Evolutionary conservation across 2,888 invertebrate species (phyloP).

Genomic region (Caenorhabditis japonica): DNA sequence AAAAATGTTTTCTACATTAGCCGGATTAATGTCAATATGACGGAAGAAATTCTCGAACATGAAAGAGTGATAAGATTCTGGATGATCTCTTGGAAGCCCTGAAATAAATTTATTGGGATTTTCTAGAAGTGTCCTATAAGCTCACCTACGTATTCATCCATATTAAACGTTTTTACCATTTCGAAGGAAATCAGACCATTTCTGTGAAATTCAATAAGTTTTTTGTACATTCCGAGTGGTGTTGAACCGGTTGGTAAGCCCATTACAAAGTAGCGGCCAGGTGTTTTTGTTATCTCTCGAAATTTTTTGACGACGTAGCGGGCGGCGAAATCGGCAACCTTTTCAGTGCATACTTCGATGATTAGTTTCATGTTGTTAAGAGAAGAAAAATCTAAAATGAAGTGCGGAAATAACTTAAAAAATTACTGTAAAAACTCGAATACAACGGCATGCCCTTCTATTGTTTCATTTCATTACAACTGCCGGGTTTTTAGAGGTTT

Average conservation of each 20-base stretch:
- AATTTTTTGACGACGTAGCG: conserved; percentile 88
- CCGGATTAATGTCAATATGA: conserved; percentile 93
- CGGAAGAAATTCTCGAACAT: conserved; percentile 99
- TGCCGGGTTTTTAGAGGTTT: too few species aligned
- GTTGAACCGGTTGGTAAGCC: conserved; percentile 98
- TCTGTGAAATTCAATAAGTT: conserved; percentile 90
- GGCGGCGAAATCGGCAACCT: conserved; percentile 95
- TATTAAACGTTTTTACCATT: conserved; percentile 98
- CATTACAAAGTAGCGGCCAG: conserved; percentile 90
- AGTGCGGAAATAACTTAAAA: too few species aligned
- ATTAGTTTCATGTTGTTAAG: conserved; percentile 90
- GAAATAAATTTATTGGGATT: conserved; percentile 63
- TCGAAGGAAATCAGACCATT: conserved; percentile 92
- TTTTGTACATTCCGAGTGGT: conserved; percentile 94
- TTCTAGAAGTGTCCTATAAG: conserved; percentile 1
- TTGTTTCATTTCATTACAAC: too few species aligned
- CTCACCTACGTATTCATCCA: conserved; percentile 97
- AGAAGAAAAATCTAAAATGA: too few species aligned
- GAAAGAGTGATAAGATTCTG: conserved; percentile 96
- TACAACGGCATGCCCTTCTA: too few species aligned
- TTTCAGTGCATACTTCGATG: conserved; percentile 87
- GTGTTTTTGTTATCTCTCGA: conserved; percentile 84
- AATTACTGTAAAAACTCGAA: too few species aligned
- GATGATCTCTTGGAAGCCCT: conserved; percentile 91
- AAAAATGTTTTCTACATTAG: too few species aligned